Evolutionary conservation across 2,888 invertebrate species (phyloP), one percentile per base, ranked within the genome.

Genomic region (Clivina fossor): DNA sequence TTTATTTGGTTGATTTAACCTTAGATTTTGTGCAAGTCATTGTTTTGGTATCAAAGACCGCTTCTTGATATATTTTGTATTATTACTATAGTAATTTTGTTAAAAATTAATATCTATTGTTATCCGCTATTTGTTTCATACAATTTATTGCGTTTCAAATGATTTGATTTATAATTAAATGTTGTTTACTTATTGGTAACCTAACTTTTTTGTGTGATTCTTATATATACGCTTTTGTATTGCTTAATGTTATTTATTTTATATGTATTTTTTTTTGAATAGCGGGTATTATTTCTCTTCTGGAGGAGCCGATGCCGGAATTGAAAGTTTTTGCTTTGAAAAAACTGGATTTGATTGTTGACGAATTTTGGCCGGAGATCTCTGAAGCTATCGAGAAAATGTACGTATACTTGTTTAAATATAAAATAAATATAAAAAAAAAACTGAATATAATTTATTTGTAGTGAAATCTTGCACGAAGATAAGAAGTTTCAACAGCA

Each of bases 311-410:
- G 47, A 90, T 92, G 80, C 84, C 90, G 9, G 94, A 96, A 75
- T 80, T 97, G 56, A 94, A 96, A 76, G 86, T 91, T 19, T 97
- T 95, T 72, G 96, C 97, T 11, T 75, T 98, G 66, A 88, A 88
- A 69, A 94, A 95, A 71, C 79, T 98, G 66, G 90, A 97, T 75
- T 82, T 84, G 69, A 92, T 98, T 67, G 96, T 97, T 1, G 94
- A 97, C 73, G 92, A 94, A 71, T 98, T 98, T 77, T 98, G 97
- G 97, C 93, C 97, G 5, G 97, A 98, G 78, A 97, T 98, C 65
- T 95, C 96, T 0, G 97, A 98, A 75, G 92, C 95, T 9, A 93
- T 98, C 65, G 92, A 92, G 68, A 97, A 95, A 77, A 96, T 98
- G 85, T 86, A 76, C 74, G 78, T 74, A 38, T 40, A 53, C 32